A percentile compares a stretch with the other conserved stretches of the same genome.
Conservation (phyloP, 2,113 vertebrate genomes). For the Ploceus nigricollis region DNA sequence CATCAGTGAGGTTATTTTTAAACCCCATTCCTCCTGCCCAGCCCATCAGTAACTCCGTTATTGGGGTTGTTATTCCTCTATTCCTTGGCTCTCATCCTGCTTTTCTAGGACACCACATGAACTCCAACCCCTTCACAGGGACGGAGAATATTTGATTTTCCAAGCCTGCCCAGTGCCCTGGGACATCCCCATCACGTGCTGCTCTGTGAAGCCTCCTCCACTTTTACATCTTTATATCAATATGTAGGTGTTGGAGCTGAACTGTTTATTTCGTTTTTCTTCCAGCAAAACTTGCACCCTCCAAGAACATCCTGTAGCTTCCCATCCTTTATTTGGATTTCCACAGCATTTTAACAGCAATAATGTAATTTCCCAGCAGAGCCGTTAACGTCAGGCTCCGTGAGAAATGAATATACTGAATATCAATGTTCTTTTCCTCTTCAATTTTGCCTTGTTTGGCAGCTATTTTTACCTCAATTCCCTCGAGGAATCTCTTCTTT, state of each 20-base stretch:
- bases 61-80: neutral
- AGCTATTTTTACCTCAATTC: neutral
- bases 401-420: neutral
- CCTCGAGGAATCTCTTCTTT: neutral
- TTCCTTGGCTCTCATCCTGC: neutral
- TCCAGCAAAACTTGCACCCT: neutral
- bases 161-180: neutral
- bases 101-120: neutral
- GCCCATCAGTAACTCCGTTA: accelerated
- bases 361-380: neutral
- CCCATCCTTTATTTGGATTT: neutral
- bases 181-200: accelerated
- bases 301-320: neutral
- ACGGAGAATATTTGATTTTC: neutral
- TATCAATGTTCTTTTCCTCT: neutral
- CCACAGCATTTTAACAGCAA: neutral
- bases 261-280: neutral
- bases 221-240: neutral
- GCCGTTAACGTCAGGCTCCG: neutral
- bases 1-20: accelerated
- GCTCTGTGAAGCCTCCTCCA: neutral
- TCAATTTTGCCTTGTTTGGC: neutral
- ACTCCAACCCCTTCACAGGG: neutral
- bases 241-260: neutral
- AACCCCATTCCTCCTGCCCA: neutral